phyloP scores from a whole-genome alignment of 2,888 invertebrate species.

The Leucoma salicis region DNA sequence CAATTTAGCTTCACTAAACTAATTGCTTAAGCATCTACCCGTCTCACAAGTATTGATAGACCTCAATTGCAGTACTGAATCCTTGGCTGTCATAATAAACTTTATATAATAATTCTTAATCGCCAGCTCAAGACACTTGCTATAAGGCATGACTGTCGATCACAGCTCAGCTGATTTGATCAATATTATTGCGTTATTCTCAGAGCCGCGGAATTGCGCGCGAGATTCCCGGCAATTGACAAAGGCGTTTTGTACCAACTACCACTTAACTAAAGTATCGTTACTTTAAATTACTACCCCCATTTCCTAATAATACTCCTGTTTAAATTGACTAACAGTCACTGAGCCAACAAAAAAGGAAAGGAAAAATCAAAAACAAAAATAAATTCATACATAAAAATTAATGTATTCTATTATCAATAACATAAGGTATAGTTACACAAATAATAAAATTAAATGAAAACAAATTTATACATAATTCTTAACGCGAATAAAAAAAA shows the following conservation, averaged over 20 bases:
- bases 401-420: conserved; percentile 81
- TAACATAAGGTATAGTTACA: conserved; percentile 81
- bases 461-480: conserved; percentile 81
- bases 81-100: conserved; percentile 14
- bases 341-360: conserved; percentile 34
- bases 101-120: conserved; percentile 29
- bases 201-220: too few relatives aligned
- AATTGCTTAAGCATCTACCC: conserved; percentile 16
- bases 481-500: conserved; percentile 78
- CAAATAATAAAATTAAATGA: conserved; percentile 80
- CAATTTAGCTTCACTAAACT: conserved; percentile 10
- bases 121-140: conserved; percentile 43
- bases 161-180: conserved; percentile 22
- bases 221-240: conserved; percentile 31
- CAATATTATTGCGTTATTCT: too few relatives aligned
- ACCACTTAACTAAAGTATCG: conserved; percentile 41
- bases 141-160: conserved; percentile 40
- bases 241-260: conserved; percentile 39
- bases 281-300: neutral
- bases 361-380: conserved; percentile 63
- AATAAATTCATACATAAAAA: conserved; percentile 76
- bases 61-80: conserved; percentile 19
- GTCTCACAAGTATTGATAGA: conserved; percentile 20
- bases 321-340: neutral
- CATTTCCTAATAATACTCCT: neutral